These are phyloP conservation scores for Diplodus sargus DNA, from an alignment of 2,797 vertebrate species.

Conservation along the genomic window DNA sequence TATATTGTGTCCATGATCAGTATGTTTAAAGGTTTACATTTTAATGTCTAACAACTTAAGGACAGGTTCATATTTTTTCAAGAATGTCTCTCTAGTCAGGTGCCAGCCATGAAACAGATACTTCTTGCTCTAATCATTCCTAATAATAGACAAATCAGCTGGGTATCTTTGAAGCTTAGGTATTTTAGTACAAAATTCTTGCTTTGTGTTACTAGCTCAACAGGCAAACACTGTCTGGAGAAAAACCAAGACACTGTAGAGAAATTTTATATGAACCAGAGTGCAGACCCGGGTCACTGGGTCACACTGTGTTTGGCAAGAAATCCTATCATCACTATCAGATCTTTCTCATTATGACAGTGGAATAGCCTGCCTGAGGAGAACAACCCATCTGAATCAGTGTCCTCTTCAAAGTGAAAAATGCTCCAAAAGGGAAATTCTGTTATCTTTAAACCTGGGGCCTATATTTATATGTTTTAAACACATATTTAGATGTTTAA, in stretches of 20 bases:
- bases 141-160: background rate
- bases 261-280: background rate
- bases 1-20: background rate
- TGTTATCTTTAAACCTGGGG: no score
- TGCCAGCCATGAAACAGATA: background rate
- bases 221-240: background rate
- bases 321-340: slow-evolving; percentile 3
- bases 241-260: background rate
- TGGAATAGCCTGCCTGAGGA: slow-evolving; percentile 3
- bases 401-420: background rate
- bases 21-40: background rate
- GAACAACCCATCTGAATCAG: slow-evolving; percentile 21
- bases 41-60: slow-evolving; percentile 1
- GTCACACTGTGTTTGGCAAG: background rate
- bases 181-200: background rate
- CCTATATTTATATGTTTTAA: no score
- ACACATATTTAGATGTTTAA: no score
- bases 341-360: slow-evolving; percentile 3
- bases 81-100: background rate
- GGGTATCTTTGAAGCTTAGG: background rate
- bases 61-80: background rate
- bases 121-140: background rate
- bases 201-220: background rate
- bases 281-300: background rate
- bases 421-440: background rate